These are phyloP conservation scores for Microplitis demolitor DNA, from an alignment of 1,140 invertebrate species.

Conservation along the genomic window DNA sequence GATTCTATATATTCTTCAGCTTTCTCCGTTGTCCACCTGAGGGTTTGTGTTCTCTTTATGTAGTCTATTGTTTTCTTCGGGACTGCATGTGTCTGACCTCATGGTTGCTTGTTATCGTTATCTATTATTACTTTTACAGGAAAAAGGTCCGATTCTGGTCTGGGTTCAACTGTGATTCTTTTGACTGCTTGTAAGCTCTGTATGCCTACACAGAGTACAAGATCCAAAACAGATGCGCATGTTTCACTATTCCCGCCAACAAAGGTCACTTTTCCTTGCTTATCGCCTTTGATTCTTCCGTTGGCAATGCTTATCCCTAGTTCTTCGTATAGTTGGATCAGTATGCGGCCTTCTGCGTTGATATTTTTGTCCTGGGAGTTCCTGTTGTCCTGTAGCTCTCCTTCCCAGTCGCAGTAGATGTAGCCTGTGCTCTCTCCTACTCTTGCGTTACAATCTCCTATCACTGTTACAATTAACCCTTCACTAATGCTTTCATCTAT, in stretches of 20 bases:
- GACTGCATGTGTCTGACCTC: too few species aligned
- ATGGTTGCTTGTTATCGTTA: too few species aligned
- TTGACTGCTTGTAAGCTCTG: too few species aligned
- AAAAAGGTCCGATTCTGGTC: too few species aligned
- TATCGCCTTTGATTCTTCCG: slow-evolving; percentile 19
- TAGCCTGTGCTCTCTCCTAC: slow-evolving; percentile 2
- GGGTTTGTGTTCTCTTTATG: too few species aligned
- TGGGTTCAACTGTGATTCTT: too few species aligned
- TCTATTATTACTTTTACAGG: too few species aligned
- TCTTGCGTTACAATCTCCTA: slow-evolving; percentile 26
- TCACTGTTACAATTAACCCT: not conserved
- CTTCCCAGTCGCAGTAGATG: not conserved
- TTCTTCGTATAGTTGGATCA: slow-evolving; percentile 16
- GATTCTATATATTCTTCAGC: too few species aligned
- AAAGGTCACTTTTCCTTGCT: slow-evolving; percentile 13
- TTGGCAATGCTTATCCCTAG: slow-evolving; percentile 2
- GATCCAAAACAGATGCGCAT: slow-evolving; percentile 17
- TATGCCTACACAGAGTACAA: too few species aligned
- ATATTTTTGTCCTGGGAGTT: slow-evolving; percentile 11
- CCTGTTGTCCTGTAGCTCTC: not conserved
- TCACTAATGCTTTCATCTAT: slow-evolving; percentile 6
- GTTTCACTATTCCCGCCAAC: not conserved
- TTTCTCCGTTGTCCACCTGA: too few species aligned
- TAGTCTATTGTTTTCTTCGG: too few species aligned
- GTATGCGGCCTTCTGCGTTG: slow-evolving; percentile 21